These are phyloP conservation scores for Emys orbicularis DNA, from an alignment of 2,797 vertebrate genomes.

Conservation along the genomic window DNA sequence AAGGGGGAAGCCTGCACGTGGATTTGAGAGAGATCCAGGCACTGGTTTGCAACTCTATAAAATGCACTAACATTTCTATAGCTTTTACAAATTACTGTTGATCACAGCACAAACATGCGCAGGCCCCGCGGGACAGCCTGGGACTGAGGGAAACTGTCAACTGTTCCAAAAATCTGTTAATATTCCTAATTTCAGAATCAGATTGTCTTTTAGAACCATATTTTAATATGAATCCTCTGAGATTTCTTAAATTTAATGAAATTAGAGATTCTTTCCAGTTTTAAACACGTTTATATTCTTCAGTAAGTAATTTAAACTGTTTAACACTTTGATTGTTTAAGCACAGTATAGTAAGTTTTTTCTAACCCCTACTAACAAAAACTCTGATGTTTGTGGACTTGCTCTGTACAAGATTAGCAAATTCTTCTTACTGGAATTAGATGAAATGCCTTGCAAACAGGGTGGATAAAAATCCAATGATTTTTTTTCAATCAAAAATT, in stretches of 20 bases:
- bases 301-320: neutral
- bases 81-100: neutral
- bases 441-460: neutral
- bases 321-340: neutral
- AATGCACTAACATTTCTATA: too few relatives aligned
- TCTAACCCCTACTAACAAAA: neutral
- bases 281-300: neutral
- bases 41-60: neutral
- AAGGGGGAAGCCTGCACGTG: neutral
- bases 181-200: neutral
- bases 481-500: too few relatives aligned
- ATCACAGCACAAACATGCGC: neutral
- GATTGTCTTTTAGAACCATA: neutral
- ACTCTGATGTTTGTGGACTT: neutral
- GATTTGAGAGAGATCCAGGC: neutral
- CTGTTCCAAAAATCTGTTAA: neutral
- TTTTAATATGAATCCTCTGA: neutral
- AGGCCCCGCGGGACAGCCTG: too few relatives aligned
- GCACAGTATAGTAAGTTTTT: neutral
- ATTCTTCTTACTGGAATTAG: neutral
- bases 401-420: accelerated
- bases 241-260: neutral
- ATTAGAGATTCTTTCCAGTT: accelerated
- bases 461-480: too few relatives aligned
- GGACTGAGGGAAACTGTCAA: too few relatives aligned